Base-by-base conservation (phyloP, 35 echinoderm and acorn worm species). In the Nesometra sesokonis region DNA sequence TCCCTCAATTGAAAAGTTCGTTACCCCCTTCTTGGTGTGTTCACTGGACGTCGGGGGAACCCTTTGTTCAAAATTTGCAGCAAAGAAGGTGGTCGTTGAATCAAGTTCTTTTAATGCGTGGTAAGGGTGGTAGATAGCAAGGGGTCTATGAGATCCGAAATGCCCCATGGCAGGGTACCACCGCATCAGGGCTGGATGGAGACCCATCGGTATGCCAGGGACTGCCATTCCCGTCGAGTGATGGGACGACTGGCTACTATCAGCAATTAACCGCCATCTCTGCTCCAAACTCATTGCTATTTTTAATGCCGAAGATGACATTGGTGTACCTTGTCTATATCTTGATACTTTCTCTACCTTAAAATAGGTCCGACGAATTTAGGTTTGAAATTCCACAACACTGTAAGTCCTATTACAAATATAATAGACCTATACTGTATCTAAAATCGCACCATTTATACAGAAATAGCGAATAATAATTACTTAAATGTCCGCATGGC, bases 1-100 rank as follows among this genome's bases (percentile, higher is more conserved):
- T 17, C 90, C 84, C 30, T 91, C 90, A 27, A 91, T 91, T 21
- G 90, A 91, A 57, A 91, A 91, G 37, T 38, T 83, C 81, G 52
- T 91, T 84, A 33, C 67, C 84, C 79, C 81, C 90, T 87, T 86
- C 33, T 29, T 46, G 32, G 80, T 9, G 37, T 80, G 36, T 33
- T 87, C 34, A 83, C 36, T 80, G 34, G 36, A 36, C 23, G 11
- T 19, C 21, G 30, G 17, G 83, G 43, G 29, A 86, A 47, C 76
- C 78, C 84, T 67, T 79, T 87, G 33, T 33, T 78, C 57, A 81
- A 81, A 33, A 34, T 80, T n/a, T 78, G 76, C 23, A 35, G 47
- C 30, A 82, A 37, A 32, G 32, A 76, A 39, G 32, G 43, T 30
- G 11, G 33, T 76, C 13, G 30, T 31, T 32, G 30, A 87, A 43